Conservation (phyloP, 2,797 vertebrate genomes). For the Lacerta bilineata region DNA sequence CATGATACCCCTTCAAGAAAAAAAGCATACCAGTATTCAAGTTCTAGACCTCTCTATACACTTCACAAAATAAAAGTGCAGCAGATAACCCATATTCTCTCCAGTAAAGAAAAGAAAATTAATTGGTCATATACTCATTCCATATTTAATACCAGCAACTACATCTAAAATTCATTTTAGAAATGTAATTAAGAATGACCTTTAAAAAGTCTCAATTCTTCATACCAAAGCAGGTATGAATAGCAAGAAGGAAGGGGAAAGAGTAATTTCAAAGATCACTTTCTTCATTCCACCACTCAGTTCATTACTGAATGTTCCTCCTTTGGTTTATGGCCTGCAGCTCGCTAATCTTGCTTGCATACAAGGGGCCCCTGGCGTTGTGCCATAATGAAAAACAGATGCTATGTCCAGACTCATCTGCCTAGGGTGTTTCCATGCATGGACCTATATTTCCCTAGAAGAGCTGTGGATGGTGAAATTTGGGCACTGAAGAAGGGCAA, state of each 20-base stretch:
- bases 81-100: conserved; percentile 1
- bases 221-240: background rate
- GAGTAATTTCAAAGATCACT: background rate
- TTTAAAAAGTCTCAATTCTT: conserved; percentile 30
- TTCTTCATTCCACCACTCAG: background rate
- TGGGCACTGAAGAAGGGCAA: background rate
- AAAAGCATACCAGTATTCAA: conserved; percentile 1
- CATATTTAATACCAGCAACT: conserved; percentile 35
- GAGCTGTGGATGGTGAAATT: background rate
- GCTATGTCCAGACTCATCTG: background rate
- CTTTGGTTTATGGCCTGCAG: background rate
- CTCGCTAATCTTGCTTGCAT: background rate
- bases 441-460: background rate
- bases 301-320: background rate
- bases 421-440: background rate
- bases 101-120: conserved; percentile 37
- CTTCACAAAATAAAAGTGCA: conserved; percentile 35
- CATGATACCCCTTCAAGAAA: background rate
- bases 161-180: conserved; percentile 9
- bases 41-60: conserved; percentile 36
- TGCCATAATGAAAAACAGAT: background rate
- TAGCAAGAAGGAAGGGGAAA: background rate
- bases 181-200: conserved; percentile 30
- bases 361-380: background rate
- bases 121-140: conserved; percentile 30